Evolutionary conservation across 2,888 invertebrate genomes (phyloP).

Genomic region (Acanthosoma haemorrhoidale): DNA sequence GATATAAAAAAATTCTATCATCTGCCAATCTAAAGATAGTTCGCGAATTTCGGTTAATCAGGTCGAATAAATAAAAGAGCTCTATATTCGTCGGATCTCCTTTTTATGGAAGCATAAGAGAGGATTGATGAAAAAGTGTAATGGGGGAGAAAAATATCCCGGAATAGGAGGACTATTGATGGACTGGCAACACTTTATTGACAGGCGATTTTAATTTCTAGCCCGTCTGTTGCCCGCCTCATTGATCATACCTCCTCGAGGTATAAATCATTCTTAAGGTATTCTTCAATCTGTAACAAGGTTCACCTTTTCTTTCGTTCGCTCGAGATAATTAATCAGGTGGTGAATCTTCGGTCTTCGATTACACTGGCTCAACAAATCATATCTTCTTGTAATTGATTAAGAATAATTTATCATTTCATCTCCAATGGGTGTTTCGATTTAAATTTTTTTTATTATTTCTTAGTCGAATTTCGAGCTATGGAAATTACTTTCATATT

Average conservation of each 20-base stretch:
- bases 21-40: too few relatives aligned
- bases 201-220: conserved; percentile 10
- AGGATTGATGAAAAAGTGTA: conserved; percentile 9
- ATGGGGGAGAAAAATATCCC: not conserved
- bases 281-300: not conserved
- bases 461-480: too few relatives aligned
- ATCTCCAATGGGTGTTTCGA: too few relatives aligned
- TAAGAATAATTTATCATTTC: not conserved
- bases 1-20: too few relatives aligned
- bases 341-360: too few relatives aligned
- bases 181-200: not conserved
- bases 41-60: too few relatives aligned
- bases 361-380: not conserved
- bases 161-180: not conserved
- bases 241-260: not conserved
- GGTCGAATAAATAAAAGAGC: too few relatives aligned
- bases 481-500: too few relatives aligned
- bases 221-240: conserved; percentile 6
- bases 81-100: too few relatives aligned
- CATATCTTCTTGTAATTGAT: not conserved
- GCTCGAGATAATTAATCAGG: not conserved
- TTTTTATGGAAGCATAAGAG: not conserved
- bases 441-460: too few relatives aligned
- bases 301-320: not conserved
- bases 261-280: conserved; percentile 8